Conservation (phyloP, 2,797 vertebrate species). For the Lates japonicus region DNA sequence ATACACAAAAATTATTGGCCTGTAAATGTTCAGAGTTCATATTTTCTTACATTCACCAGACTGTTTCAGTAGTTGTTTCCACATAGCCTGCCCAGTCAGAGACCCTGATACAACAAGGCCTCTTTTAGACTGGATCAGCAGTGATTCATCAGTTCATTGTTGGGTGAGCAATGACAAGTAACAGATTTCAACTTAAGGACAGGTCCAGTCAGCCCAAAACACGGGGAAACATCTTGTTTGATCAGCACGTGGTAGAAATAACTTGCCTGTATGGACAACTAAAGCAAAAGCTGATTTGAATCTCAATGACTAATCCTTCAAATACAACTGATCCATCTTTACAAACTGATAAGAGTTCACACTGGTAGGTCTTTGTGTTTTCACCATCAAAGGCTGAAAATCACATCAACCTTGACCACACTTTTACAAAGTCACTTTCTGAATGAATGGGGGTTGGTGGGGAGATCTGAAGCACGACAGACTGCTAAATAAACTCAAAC, state of each 20-base stretch:
- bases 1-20: conserved; percentile 19
- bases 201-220: conserved; percentile 11
- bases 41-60: conserved; percentile 10
- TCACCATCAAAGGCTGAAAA: conserved; percentile 34
- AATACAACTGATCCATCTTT: conserved; percentile 31
- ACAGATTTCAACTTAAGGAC: conserved; percentile 30
- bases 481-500: neutral
- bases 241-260: neutral
- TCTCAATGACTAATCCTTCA: conserved; percentile 33
- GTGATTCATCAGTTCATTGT: conserved; percentile 52
- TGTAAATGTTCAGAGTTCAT: conserved; percentile 5
- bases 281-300: conserved; percentile 15
- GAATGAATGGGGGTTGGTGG: neutral
- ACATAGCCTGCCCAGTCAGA: conserved; percentile 23
- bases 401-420: conserved; percentile 38
- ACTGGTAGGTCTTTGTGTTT: conserved; percentile 19
- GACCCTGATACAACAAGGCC: conserved; percentile 19
- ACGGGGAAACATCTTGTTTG: conserved; percentile 18
- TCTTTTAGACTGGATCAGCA: conserved; percentile 36
- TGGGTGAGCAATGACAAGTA: conserved; percentile 38
- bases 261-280: neutral
- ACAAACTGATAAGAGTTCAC: conserved; percentile 35
- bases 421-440: conserved; percentile 12
- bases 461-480: neutral
- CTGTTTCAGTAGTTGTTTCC: conserved; percentile 37